Percentiles rank a stretch among this genome's conserved stretches.
phyloP scores from a whole-genome alignment of 2,113 vertebrate genomes.

The Phyllopteryx taeniolatus region DNA sequence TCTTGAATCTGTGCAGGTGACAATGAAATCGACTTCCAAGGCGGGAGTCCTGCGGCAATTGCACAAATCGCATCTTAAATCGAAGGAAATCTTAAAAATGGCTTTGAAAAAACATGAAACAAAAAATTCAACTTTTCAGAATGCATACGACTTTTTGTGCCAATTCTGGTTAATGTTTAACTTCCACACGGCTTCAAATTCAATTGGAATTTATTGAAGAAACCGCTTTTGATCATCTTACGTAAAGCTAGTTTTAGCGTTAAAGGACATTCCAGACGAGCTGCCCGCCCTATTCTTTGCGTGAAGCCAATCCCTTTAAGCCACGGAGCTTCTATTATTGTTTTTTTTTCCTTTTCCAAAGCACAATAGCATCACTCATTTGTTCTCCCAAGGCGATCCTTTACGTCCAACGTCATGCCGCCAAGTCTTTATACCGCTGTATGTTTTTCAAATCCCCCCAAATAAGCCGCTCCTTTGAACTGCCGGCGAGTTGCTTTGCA shows the following conservation, averaged over 20 bases:
- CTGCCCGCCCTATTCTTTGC: neutral
- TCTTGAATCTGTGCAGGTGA: too few species aligned
- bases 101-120: slow-evolving; percentile 22
- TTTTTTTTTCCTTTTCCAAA: neutral
- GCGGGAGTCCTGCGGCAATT: too few species aligned
- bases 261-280: neutral
- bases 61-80: neutral
- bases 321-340: neutral
- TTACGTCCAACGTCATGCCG: neutral
- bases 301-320: neutral
- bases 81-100: too few species aligned
- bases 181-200: neutral
- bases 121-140: neutral
- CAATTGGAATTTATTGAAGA: neutral
- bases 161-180: neutral
- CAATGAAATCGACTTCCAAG: too few species aligned
- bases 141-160: neutral
- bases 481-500: slow-evolving; percentile 4
- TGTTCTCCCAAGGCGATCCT: neutral
- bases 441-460: neutral
- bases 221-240: neutral
- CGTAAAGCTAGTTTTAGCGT: neutral
- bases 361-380: neutral
- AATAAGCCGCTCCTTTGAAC: neutral
- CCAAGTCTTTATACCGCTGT: neutral